Evolutionary conservation across 2,888 invertebrate species (phyloP).

Genomic region (Spodoptera littoralis): DNA sequence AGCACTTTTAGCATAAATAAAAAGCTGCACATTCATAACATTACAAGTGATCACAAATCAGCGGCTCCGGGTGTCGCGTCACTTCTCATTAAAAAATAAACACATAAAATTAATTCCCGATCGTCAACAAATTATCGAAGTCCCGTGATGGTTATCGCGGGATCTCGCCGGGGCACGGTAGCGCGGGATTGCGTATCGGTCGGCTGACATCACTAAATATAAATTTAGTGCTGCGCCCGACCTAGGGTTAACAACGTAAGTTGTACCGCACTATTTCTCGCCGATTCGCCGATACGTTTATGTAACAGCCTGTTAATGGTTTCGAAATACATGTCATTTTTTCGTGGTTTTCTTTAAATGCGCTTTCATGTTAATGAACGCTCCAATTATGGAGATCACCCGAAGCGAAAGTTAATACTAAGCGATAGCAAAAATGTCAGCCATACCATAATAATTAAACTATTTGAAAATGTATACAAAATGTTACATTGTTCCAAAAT

Average conservation of each 20-base stretch:
- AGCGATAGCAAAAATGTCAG: too few species aligned
- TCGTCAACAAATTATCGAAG: conserved; percentile 76
- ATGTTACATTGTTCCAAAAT: too few species aligned
- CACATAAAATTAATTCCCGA: conserved; percentile 69
- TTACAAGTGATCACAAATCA: conserved; percentile 47
- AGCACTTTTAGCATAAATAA: conserved; percentile 45
- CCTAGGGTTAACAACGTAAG: conserved; percentile 79
- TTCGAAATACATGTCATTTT: conserved; percentile 38
- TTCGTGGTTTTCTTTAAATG: conserved; percentile 12
- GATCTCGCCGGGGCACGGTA: conserved; percentile 76
- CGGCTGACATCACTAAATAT: conserved; percentile 80
- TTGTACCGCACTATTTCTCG: conserved; percentile 78
- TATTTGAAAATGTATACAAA: too few species aligned
- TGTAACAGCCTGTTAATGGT: conserved; percentile 59
- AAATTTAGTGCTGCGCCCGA: conserved; percentile 77
- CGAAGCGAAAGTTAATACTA: too few species aligned
- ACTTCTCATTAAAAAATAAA: conserved; percentile 63
- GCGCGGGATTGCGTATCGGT: conserved; percentile 79
- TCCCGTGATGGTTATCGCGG: conserved; percentile 69
- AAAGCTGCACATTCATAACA: conserved; percentile 43
- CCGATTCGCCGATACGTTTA: conserved; percentile 73
- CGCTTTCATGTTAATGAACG: too few species aligned
- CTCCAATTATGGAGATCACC: too few species aligned
- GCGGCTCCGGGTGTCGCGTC: conserved; percentile 54
- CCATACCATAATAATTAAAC: too few species aligned